Evolutionary conservation across 2,888 invertebrate species (phyloP).

Genomic region (Heliconius ethilla): DNA sequence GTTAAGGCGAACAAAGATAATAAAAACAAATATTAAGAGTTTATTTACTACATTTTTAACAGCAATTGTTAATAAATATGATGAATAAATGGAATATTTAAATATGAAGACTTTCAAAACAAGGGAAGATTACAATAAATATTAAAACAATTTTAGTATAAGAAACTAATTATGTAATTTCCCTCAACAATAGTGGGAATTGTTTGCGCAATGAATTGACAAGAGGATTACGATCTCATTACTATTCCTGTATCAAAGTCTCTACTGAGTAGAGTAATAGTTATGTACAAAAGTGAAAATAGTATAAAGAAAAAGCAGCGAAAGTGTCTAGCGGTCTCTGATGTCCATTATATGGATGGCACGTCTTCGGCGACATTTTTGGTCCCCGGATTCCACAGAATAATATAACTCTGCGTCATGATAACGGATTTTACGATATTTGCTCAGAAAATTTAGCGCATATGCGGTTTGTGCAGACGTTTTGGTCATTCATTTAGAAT

Average conservation of each 20-base stretch:
- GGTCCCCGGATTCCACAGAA: constrained; percentile 56
- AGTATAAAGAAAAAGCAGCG: constrained; percentile 72
- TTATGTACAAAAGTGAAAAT: constrained; percentile 76
- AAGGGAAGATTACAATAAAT: background rate
- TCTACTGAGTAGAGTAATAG: constrained; percentile 47
- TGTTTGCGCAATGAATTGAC: constrained; percentile 52
- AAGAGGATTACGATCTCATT: constrained; percentile 52
- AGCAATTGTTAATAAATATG: background rate
- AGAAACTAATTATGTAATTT: constrained; percentile 26
- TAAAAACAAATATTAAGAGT: background rate
- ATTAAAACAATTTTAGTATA: background rate
- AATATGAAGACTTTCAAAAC: background rate
- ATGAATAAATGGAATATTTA: background rate
- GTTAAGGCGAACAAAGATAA: background rate
- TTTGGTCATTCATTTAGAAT: background rate
- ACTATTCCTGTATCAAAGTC: constrained; percentile 45
- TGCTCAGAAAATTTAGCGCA: constrained; percentile 2
- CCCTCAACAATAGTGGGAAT: constrained; percentile 25
- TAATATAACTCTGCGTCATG: constrained; percentile 33
- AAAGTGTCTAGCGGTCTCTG: constrained; percentile 70
- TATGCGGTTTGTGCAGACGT: background rate
- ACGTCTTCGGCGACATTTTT: constrained; percentile 63
- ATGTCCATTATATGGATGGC: constrained; percentile 69
- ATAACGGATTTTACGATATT: constrained; percentile 43
- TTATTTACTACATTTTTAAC: background rate